phyloP scores from a whole-genome alignment of 2,797 vertebrate genomes.

The Crocidura indochinensis region DNA sequence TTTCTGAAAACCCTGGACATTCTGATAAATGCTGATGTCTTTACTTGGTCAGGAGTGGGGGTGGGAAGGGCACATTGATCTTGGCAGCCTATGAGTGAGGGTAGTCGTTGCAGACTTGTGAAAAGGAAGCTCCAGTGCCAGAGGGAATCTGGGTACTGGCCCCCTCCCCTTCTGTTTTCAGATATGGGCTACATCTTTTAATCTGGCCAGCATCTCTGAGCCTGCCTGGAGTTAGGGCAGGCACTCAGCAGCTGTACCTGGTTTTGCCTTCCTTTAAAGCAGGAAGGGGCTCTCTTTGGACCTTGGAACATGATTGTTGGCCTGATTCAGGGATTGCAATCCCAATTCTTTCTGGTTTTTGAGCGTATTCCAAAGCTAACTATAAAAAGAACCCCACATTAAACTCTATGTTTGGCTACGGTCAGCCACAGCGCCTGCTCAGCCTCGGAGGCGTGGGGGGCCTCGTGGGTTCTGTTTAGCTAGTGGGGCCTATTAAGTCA shows the following conservation, averaged over 20 bases:
- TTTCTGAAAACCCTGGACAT: constrained; percentile 55
- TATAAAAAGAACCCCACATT: constrained; percentile 79
- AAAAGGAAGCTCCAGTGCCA: no score
- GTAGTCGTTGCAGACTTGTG: not conserved
- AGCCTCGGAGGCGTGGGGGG: constrained; percentile 39
- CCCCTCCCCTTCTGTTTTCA: not conserved
- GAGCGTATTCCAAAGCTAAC: constrained; percentile 80
- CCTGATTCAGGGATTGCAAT: constrained; percentile 42
- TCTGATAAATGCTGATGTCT: constrained; percentile 59
- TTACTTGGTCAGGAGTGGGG: not conserved
- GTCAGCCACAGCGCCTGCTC: constrained; percentile 76
- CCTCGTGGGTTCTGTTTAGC: constrained; percentile 15
- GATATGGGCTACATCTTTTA: not conserved
- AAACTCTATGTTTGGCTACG: constrained; percentile 76
- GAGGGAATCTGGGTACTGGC: not conserved
- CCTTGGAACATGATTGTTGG: constrained; percentile 55
- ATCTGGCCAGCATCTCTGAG: not conserved
- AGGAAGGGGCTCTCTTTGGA: constrained; percentile 14
- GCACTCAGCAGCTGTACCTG: not conserved
- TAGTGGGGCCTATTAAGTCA: constrained; percentile 71
- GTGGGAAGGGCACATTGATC: not conserved
- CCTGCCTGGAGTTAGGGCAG: not conserved
- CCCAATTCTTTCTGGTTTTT: constrained; percentile 74
- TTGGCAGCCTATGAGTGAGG: not conserved
- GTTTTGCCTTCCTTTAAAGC: not conserved